phyloP scores from a whole-genome alignment of 2,113 vertebrate genomes.

The Craseonycteris thonglongyai region DNA sequence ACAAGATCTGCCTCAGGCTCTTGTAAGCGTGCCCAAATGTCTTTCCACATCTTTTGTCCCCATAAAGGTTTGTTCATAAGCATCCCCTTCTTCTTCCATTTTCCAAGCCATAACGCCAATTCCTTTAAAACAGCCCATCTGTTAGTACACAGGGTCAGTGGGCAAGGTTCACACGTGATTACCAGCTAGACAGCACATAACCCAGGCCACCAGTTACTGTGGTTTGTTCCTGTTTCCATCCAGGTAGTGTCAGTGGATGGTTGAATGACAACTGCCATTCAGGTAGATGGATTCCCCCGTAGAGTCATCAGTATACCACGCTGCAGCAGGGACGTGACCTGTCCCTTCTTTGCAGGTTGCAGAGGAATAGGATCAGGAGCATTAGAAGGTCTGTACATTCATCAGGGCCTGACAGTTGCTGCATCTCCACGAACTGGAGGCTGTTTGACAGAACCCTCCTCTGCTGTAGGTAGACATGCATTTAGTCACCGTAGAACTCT shows the following conservation, averaged over 20 bases:
- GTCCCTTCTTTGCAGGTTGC: background rate
- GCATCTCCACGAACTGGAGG: background rate
- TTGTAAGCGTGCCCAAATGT: background rate
- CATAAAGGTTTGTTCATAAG: background rate
- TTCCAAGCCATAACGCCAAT: background rate
- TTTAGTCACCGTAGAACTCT: background rate
- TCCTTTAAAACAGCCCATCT: background rate
- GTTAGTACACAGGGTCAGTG: background rate
- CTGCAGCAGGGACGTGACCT: background rate
- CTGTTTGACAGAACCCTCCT: background rate
- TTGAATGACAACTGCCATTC: background rate
- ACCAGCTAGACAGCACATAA: background rate
- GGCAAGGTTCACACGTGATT: background rate
- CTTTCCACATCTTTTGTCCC: background rate
- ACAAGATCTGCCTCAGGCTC: background rate
- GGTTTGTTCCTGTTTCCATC: background rate
- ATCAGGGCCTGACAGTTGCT: background rate
- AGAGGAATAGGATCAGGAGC: background rate
- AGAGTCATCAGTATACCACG: background rate
- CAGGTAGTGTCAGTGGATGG: background rate
- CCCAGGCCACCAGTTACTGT: background rate
- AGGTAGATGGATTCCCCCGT: background rate
- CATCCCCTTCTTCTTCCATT: background rate
- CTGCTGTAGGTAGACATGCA: background rate
- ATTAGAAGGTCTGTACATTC: background rate